Percentiles rank a stretch among this genome's conserved stretches.
Conservation (phyloP, 2,888 invertebrate genomes). For the Thereva unica region DNA sequence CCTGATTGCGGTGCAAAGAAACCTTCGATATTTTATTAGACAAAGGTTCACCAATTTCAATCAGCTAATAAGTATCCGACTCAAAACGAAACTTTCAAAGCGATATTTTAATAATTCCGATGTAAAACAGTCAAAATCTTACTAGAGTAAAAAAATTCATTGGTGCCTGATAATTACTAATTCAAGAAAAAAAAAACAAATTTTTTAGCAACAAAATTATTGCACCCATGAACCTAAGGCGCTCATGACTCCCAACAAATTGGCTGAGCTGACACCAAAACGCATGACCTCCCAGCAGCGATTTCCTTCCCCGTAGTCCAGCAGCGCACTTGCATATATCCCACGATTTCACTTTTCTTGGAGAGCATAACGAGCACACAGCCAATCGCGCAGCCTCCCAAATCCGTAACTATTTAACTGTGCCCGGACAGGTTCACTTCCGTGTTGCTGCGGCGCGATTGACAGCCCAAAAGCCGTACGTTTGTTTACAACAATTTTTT, state of each 20-base stretch:
- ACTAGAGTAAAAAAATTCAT: too few species aligned
- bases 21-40: too few species aligned
- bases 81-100: too few species aligned
- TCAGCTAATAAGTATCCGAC: too few species aligned
- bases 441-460: constrained; percentile 18
- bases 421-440: constrained; percentile 27
- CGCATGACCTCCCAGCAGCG: constrained; percentile 23
- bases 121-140: too few species aligned
- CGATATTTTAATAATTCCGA: too few species aligned
- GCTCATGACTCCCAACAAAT: constrained; percentile 9
- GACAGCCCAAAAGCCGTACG: constrained; percentile 15
- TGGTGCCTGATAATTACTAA: too few species aligned
- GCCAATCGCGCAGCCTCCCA: background rate
- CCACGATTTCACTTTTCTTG: constrained; percentile 38
- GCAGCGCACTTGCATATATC: constrained; percentile 19
- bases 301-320: constrained; percentile 3
- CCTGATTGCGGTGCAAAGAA: too few species aligned
- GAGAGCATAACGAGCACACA: background rate
- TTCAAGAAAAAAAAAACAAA: constrained; percentile 9
- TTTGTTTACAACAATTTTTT: constrained; percentile 7
- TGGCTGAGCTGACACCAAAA: constrained; percentile 22
- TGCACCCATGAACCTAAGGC: constrained; percentile 18
- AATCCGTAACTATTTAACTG: background rate
- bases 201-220: constrained; percentile 23
- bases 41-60: too few species aligned